Evolutionary conservation across 2,797 vertebrate genomes (phyloP), one percentile per base, ranked within the genome.

Genomic region (Morelia viridis): DNA sequence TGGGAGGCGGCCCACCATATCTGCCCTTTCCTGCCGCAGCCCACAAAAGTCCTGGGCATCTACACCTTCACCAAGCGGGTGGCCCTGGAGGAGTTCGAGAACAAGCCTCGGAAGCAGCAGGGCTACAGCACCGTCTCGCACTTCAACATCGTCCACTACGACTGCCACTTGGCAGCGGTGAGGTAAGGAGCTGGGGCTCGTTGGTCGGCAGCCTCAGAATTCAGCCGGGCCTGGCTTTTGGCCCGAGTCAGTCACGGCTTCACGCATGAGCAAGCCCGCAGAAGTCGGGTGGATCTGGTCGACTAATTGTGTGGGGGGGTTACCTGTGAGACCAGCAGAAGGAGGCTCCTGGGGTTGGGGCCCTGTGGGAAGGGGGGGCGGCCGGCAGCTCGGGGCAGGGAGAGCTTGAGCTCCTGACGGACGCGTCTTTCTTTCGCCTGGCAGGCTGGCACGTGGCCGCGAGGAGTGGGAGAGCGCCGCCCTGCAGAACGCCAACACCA

Each of bases 121-220:
- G 99, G 99, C 89, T 99, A 99, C 97, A 99, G 99, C 98, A 99
- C 99, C 2, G 99, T 99, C 94, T 99, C 99, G 31, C 99, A 99
- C 98, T 99, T 99, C 98, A 99, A 99, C 98, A 99, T 99, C 19
- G 99, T 99, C 96, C 99, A 99, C 97, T 99, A 99, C 0, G 99
- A 99, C 95, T 99, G 99, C 93, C 99, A 99, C 96, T 97, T 99
- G 87, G 99, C 99, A n/a, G 99, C 99, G 1, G 99, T 99, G 95
- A 98, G 99, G 99, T 99, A 97, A 0, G 93, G 61, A 19, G 58
- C 58, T 17, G 15, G 58, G 58, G 15, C 17, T 60, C 17, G 15
- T 17, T 3, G 58, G 58, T 1, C 0, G 5, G 8, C 11, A 1
- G 28, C 28, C 26, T 65, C 13, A 28, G 28, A 13, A 68, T 31